A percentile compares a stretch with the other conserved stretches of the same genome.
Conservation (phyloP, 2,888 invertebrate genomes). For the Lasius platythorax region DNA sequence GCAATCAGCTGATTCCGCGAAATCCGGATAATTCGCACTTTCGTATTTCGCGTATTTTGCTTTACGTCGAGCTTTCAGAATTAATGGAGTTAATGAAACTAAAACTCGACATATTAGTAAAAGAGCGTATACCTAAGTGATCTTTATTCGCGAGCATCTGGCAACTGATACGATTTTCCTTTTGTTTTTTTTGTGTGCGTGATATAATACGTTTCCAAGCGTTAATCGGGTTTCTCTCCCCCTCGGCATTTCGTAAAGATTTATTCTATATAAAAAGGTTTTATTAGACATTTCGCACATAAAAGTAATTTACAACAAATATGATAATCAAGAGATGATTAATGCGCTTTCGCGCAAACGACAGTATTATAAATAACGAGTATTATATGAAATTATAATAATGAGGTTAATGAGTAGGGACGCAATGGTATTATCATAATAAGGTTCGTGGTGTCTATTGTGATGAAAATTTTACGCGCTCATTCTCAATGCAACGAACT, state of each 20-base stretch:
- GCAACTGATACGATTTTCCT: background rate
- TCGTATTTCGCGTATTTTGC: slow-evolving; percentile 3
- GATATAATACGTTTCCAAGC: background rate
- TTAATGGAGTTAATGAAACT: slow-evolving; percentile 22
- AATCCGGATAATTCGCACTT: slow-evolving; percentile 34
- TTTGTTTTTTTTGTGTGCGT: background rate
- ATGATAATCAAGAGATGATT: slow-evolving; percentile 14
- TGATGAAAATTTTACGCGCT: slow-evolving; percentile 15
- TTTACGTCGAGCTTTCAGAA: background rate
- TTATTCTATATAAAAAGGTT: background rate
- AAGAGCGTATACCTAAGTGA: background rate
- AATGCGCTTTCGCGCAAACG: background rate
- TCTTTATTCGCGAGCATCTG: background rate
- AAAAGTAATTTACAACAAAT: slow-evolving; percentile 4
- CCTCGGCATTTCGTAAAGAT: background rate
- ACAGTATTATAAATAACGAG: slow-evolving; percentile 24
- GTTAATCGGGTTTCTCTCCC: background rate
- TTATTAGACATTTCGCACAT: background rate
- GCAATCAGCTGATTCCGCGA: slow-evolving; percentile 27
- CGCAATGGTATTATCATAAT: background rate
- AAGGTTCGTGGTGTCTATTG: background rate
- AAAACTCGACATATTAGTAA: slow-evolving; percentile 13
- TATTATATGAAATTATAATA: slow-evolving; percentile 5
- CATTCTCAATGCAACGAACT: slow-evolving; percentile 9
- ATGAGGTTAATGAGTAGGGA: slow-evolving; percentile 22